Conservation (phyloP, 2,113 vertebrate species). For the Morone chrysops region DNA sequence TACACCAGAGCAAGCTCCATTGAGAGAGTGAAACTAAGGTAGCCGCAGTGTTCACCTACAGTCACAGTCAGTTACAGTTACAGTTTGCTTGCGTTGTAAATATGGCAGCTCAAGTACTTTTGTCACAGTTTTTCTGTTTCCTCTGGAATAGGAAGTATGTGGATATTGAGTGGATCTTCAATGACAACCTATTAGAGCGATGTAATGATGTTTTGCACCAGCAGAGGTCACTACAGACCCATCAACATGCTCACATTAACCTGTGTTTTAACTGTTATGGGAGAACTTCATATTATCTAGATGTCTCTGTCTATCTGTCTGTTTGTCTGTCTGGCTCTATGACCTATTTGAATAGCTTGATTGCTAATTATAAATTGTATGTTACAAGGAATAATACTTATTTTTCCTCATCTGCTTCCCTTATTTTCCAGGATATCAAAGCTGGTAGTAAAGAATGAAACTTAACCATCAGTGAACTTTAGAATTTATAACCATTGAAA, state of each 20-base stretch:
- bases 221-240: conserved; percentile 31
- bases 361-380: too few relatives aligned
- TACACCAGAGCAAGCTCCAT: too few relatives aligned
- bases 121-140: not conserved
- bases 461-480: not conserved
- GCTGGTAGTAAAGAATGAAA: not conserved
- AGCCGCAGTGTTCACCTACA: too few relatives aligned
- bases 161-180: not conserved
- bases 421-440: not conserved
- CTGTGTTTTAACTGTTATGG: not conserved
- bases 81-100: too few relatives aligned
- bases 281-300: not conserved
- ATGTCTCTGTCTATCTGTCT: not conserved
- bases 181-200: not conserved
- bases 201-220: conserved; percentile 16
- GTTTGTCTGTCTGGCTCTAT: too few relatives aligned
- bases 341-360: too few relatives aligned
- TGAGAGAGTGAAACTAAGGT: too few relatives aligned
- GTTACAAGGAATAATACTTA: too few relatives aligned
- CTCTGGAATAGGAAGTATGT: not conserved
- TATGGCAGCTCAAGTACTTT: too few relatives aligned
- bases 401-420: not conserved
- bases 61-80: too few relatives aligned
- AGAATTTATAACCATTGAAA: not conserved
- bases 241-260: not conserved